Percentiles rank a stretch among this genome's conserved stretches.
Conservation (phyloP, 1,140 invertebrate genomes). For the Drosophila repleta region DNA sequence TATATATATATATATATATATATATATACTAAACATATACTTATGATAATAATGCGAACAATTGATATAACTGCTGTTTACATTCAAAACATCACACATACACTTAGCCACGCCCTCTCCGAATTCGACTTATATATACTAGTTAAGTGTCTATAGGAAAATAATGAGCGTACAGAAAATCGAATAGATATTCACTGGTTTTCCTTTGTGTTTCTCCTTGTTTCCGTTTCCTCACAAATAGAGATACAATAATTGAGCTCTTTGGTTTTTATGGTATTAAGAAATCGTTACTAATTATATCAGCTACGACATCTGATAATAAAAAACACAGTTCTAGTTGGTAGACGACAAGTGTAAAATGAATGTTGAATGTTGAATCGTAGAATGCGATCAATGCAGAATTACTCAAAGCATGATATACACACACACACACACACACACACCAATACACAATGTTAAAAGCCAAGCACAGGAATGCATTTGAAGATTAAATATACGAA, state of each 20-base stretch:
- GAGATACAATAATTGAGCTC: slow-evolving; percentile 7
- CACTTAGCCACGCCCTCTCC: slow-evolving; percentile 10
- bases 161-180: neutral
- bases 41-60: slow-evolving; percentile 58
- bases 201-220: neutral
- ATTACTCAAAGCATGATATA: slow-evolving; percentile 24
- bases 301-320: slow-evolving; percentile 84
- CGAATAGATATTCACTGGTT: neutral
- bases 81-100: slow-evolving; percentile 22
- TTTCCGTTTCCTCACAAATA: slow-evolving; percentile 8
- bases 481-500: slow-evolving; percentile 68
- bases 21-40: slow-evolving; percentile 46
- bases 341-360: slow-evolving; percentile 74
- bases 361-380: slow-evolving; percentile 75
- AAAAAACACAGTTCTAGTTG: slow-evolving; percentile 72
- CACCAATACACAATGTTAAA: slow-evolving; percentile 47
- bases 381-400: slow-evolving; percentile 62
- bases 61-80: slow-evolving; percentile 60
- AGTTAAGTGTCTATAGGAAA: slow-evolving; percentile 16
- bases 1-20: slow-evolving; percentile 42
- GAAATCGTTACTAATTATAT: slow-evolving; percentile 70
- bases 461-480: slow-evolving; percentile 75
- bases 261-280: slow-evolving; percentile 12
- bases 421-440: slow-evolving; percentile 9
- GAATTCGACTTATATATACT: slow-evolving; percentile 6